A percentile compares a stretch with the other conserved stretches of the same genome.
These are phyloP conservation scores for Plectropomus leopardus DNA, from an alignment of 2,113 vertebrate genomes.

Conservation along the genomic window DNA sequence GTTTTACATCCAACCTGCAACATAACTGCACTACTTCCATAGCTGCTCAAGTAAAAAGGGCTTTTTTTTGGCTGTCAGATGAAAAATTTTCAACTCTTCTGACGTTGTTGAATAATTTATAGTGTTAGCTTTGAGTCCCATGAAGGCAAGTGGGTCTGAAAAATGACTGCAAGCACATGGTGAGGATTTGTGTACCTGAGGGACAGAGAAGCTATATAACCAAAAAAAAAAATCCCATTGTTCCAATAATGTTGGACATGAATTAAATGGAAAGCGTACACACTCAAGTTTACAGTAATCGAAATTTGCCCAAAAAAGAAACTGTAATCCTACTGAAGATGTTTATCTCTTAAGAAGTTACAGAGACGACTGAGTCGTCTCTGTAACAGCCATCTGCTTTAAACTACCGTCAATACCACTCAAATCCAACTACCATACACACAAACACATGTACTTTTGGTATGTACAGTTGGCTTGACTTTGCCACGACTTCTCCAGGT, in stretches of 20 bases:
- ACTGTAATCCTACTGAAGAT: slow-evolving; percentile 19
- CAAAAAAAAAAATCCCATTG: no score
- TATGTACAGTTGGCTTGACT: no score
- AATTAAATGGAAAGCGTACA: background rate
- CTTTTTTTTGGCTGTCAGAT: background rate
- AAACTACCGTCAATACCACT: background rate
- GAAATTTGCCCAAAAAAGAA: background rate
- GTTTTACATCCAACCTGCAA: background rate
- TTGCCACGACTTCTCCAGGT: no score
- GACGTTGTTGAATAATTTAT: background rate
- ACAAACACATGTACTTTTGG: no score
- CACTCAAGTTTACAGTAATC: no score
- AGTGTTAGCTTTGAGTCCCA: background rate
- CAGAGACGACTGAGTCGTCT: slow-evolving; percentile 32
- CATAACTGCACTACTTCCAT: background rate
- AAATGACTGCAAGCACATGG: background rate
- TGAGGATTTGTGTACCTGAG: background rate
- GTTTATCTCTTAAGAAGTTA: slow-evolving; percentile 35
- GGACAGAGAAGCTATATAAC: no score
- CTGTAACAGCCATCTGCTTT: background rate
- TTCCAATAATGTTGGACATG: background rate
- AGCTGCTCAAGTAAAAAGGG: background rate
- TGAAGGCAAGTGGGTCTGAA: background rate
- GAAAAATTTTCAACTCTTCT: background rate
- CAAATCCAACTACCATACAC: background rate